Evolutionary conservation across 2,113 vertebrate genomes (phyloP).

Genomic region (Perca fluviatilis): DNA sequence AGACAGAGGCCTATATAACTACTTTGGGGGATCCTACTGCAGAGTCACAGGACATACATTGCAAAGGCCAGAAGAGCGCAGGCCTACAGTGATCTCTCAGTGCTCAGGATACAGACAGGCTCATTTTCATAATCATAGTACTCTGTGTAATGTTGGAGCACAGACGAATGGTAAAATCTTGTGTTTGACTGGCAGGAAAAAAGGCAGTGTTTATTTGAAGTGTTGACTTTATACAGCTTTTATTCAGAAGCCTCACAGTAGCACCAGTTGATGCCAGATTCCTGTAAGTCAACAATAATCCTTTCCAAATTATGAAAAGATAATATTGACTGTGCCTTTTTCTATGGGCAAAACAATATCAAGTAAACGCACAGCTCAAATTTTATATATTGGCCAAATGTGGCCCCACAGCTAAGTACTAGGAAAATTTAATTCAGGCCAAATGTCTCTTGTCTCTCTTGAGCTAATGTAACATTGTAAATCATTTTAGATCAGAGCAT

Average conservation of each 20-base stretch:
- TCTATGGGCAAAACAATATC: neutral
- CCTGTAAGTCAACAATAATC: neutral
- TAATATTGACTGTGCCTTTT: neutral
- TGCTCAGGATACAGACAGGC: neutral
- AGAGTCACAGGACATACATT: neutral
- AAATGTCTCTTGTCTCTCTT: constrained; percentile 8
- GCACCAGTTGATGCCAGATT: neutral
- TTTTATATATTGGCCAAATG: neutral
- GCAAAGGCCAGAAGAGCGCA: neutral
- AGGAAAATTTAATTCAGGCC: constrained; percentile 1
- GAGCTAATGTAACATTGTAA: neutral
- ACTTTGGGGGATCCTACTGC: neutral
- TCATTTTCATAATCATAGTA: neutral
- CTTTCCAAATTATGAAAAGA: neutral
- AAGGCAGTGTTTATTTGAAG: neutral
- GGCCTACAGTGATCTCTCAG: neutral
- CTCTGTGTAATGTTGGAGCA: neutral
- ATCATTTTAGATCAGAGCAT: constrained; percentile 7
- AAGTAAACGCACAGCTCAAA: neutral
- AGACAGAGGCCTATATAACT: neutral
- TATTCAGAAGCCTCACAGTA: neutral
- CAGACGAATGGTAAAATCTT: neutral
- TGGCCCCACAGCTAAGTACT: neutral
- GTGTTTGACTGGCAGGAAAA: neutral
- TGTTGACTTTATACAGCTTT: constrained; percentile 10